Conservation (phyloP, 2,888 invertebrate species). For the Agonopterix subpropinquella region DNA sequence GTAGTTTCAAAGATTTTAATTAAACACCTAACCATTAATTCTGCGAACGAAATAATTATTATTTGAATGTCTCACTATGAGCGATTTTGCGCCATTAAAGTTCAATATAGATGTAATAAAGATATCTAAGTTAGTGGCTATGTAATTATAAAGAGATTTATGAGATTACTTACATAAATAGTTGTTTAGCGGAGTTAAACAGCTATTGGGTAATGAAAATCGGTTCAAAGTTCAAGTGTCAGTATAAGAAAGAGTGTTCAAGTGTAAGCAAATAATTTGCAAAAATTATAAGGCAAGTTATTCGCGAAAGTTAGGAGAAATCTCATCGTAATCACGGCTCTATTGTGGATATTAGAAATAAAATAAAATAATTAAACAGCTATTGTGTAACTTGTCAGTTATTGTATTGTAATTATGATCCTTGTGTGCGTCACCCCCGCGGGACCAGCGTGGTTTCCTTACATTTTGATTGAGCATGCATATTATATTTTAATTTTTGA, state of each 20-base stretch:
- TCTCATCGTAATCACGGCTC: conserved; percentile 6
- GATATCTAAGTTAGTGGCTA: conserved; percentile 47
- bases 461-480: not conserved
- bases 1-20: conserved; percentile 6
- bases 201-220: not conserved
- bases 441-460: not conserved
- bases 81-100: conserved; percentile 33
- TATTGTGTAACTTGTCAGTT: not conserved
- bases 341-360: conserved; percentile 3
- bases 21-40: conserved; percentile 12
- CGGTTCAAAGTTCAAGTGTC: conserved; percentile 1
- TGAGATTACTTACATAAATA: conserved; percentile 37
- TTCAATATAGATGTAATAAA: conserved; percentile 54
- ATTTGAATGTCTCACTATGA: conserved; percentile 22
- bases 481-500: not conserved
- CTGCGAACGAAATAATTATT: conserved; percentile 24
- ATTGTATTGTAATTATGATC: no score
- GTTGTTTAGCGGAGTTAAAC: conserved; percentile 17
- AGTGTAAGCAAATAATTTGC: not conserved
- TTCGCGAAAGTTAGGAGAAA: conserved; percentile 9
- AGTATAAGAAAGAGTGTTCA: no score
- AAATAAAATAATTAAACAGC: conserved; percentile 2
- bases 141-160: conserved; percentile 54
- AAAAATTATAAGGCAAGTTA: not conserved
- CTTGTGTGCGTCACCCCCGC: no score